Conservation (phyloP, 2,888 invertebrate genomes). For the Aphrophora alni region DNA sequence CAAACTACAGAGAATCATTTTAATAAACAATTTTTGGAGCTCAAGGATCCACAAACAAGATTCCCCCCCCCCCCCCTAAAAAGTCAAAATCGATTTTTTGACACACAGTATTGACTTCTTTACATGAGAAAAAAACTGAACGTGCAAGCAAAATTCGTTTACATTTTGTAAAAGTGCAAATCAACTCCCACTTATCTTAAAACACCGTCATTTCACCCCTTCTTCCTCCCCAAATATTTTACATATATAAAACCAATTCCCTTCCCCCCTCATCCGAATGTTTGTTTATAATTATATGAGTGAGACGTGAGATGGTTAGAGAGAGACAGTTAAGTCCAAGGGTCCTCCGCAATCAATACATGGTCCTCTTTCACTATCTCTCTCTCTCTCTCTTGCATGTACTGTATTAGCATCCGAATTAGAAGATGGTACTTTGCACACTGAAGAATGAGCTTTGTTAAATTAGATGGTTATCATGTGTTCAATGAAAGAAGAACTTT, state of each 20-base stretch:
- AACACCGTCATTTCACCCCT: background rate
- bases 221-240: background rate
- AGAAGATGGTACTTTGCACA: background rate
- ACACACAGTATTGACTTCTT: too few species aligned
- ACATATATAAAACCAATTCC: background rate
- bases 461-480: background rate
- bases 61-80: too few species aligned
- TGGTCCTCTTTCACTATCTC: background rate
- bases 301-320: conserved; percentile 31
- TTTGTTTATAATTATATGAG: conserved; percentile 38
- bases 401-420: background rate
- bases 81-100: too few species aligned
- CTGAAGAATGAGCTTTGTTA: background rate
- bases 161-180: background rate
- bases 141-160: too few species aligned
- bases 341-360: background rate
- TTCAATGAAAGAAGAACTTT: background rate
- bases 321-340: background rate
- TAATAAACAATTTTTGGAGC: too few species aligned
- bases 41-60: too few species aligned
- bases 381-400: background rate
- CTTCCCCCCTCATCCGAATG: conserved; percentile 21
- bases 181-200: background rate
- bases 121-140: too few species aligned
- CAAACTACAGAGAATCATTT: too few species aligned